Percentiles rank a stretch among this genome's conserved stretches.
Conservation (phyloP, 1,140 invertebrate genomes). For the Plodia interpunctella region DNA sequence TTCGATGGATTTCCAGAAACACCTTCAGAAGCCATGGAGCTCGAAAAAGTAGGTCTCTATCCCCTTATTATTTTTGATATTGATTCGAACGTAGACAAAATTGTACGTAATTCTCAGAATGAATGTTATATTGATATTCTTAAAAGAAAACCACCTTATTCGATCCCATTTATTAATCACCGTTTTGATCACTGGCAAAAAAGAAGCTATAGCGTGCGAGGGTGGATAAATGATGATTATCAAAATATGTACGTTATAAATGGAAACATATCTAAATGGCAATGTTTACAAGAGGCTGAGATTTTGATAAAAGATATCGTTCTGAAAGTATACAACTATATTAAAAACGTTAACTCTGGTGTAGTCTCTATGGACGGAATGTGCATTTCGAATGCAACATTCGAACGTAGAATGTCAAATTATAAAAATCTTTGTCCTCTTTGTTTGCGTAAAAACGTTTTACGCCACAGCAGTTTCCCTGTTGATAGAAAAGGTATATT, state of each 20-base stretch:
- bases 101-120: constrained; percentile 54
- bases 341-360: constrained; percentile 50
- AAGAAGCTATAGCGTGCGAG: constrained; percentile 43
- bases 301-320: constrained; percentile 40
- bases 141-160: constrained; percentile 58
- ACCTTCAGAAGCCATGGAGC: constrained; percentile 61
- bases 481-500: constrained; percentile 75
- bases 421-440: constrained; percentile 77
- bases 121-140: constrained; percentile 51
- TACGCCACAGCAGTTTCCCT: constrained; percentile 57
- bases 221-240: constrained; percentile 73
- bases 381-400: constrained; percentile 74
- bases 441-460: constrained; percentile 68
- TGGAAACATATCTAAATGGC: constrained; percentile 70
- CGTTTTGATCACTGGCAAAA: constrained; percentile 65
- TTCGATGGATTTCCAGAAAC: constrained; percentile 78
- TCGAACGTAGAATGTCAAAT: constrained; percentile 65
- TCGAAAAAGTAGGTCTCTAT: constrained; percentile 69
- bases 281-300: constrained; percentile 64
- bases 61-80: constrained; percentile 78
- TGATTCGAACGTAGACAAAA: constrained; percentile 41
- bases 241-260: constrained; percentile 71
- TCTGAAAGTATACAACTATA: constrained; percentile 51
- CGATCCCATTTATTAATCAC: constrained; percentile 56
- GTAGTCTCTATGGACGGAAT: constrained; percentile 54